phyloP scores from a whole-genome alignment of 2,888 invertebrate species.

The Cyclophora albipunctata region DNA sequence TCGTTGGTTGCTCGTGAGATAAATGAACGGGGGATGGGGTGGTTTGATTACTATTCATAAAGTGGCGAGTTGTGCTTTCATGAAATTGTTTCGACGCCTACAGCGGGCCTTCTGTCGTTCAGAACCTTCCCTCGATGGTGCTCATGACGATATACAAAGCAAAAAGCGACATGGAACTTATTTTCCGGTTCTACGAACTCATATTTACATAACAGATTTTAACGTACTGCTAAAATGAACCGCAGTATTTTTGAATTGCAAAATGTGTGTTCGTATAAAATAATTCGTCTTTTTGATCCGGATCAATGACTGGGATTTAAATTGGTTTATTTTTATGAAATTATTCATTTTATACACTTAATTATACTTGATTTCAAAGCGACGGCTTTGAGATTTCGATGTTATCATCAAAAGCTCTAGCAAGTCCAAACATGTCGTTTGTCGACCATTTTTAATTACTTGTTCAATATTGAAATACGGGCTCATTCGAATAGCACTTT shows the following conservation, averaged over 20 bases:
- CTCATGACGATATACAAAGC: slow-evolving; percentile 30
- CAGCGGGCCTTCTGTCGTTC: slow-evolving; percentile 4
- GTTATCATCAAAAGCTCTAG: too few species aligned
- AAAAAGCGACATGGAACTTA: slow-evolving; percentile 46
- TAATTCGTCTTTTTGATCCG: background rate
- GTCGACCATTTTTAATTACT: too few species aligned
- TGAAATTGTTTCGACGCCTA: slow-evolving; percentile 38
- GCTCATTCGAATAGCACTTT: slow-evolving; percentile 14
- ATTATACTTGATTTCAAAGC: too few species aligned
- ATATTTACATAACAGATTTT: slow-evolving; percentile 49
- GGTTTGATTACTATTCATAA: slow-evolving; percentile 63
- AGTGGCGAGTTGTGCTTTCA: slow-evolving; percentile 42
- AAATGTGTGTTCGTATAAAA: slow-evolving; percentile 1
- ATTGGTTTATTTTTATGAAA: background rate
- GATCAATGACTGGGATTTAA: background rate
- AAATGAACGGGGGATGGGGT: slow-evolving; percentile 47
- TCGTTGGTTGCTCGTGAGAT: slow-evolving; percentile 44
- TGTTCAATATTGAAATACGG: too few species aligned
- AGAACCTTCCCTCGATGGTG: slow-evolving; percentile 15
- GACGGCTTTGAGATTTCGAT: too few species aligned
- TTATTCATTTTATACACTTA: background rate
- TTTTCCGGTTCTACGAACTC: slow-evolving; percentile 44
- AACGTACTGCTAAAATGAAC: slow-evolving; percentile 26
- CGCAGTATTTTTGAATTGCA: slow-evolving; percentile 18
- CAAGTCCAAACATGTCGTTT: too few species aligned